Conservation (phyloP, 2,797 vertebrate species). For the Halcyon chelicuti region DNA sequence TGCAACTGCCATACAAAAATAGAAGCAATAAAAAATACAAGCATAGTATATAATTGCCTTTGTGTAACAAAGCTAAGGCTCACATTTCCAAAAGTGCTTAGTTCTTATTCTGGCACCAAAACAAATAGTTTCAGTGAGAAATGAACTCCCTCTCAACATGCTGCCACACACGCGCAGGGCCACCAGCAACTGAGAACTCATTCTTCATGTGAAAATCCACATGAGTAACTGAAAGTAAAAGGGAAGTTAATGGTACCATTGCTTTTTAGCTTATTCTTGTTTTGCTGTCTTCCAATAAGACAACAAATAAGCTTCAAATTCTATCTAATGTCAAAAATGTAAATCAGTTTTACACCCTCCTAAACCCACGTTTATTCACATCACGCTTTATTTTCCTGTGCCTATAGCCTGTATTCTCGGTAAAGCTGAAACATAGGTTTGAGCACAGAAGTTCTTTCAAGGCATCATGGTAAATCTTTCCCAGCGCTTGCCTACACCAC, state of each 20-base stretch:
- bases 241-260: background rate
- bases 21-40: background rate
- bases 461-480: background rate
- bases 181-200: background rate
- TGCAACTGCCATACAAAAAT: background rate
- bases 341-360: background rate
- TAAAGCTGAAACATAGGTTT: accelerated
- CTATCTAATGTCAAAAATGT: background rate
- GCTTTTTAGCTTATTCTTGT: background rate
- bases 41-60: background rate
- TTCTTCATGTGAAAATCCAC: background rate
- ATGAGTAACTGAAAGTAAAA: background rate
- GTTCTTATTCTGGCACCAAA: background rate
- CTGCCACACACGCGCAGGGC: background rate
- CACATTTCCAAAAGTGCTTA: background rate
- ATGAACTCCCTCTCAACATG: background rate
- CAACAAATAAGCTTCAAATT: background rate
- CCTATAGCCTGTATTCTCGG: background rate
- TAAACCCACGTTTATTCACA: background rate
- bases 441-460: background rate
- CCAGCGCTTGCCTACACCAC: background rate
- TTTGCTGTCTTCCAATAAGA: background rate
- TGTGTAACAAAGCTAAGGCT: background rate
- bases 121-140: background rate
- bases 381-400: background rate